Conservation (phyloP, 1,140 invertebrate species). For the Zaprionus ornatus region DNA sequence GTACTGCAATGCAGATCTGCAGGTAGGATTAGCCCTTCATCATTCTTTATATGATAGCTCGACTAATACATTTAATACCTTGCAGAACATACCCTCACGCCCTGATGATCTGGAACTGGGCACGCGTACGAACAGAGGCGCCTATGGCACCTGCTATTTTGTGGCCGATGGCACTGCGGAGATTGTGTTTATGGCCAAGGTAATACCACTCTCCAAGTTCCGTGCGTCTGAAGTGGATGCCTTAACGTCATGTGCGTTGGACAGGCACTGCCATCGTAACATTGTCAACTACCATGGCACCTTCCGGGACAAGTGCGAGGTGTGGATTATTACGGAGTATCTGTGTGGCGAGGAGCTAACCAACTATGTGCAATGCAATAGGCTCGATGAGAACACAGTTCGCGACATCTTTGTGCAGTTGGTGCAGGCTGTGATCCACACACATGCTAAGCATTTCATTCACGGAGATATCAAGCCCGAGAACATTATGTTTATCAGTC, state of each 20-base stretch:
- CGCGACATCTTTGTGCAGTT: conserved; percentile 90
- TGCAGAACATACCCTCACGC: conserved; percentile 55
- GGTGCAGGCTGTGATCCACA: conserved; percentile 90
- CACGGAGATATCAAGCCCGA: conserved; percentile 96
- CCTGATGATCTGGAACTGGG: conserved; percentile 69
- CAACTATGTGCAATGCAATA: conserved; percentile 87
- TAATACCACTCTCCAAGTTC: conserved; percentile 88
- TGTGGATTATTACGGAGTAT: conserved; percentile 94
- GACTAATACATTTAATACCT: neutral
- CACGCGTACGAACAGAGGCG: conserved; percentile 40
- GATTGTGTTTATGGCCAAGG: conserved; percentile 86
- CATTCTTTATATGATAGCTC: neutral
- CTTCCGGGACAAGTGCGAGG: conserved; percentile 91
- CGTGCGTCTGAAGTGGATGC: conserved; percentile 77
- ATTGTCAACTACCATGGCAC: conserved; percentile 94
- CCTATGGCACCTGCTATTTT: conserved; percentile 75
- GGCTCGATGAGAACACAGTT: conserved; percentile 89
- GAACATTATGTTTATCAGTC: conserved; percentile 90
- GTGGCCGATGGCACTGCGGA: conserved; percentile 53
- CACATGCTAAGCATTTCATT: conserved; percentile 92
- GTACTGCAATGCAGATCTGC: conserved; percentile 63
- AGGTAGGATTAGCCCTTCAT: conserved; percentile 24
- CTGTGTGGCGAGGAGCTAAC: conserved; percentile 95
- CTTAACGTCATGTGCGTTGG: conserved; percentile 64
- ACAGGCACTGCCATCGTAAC: conserved; percentile 87